A percentile compares a stretch with the other conserved stretches of the same genome.
Evolutionary conservation across 2,888 invertebrate genomes (phyloP).

Genomic region (Heliothis peltigera): DNA sequence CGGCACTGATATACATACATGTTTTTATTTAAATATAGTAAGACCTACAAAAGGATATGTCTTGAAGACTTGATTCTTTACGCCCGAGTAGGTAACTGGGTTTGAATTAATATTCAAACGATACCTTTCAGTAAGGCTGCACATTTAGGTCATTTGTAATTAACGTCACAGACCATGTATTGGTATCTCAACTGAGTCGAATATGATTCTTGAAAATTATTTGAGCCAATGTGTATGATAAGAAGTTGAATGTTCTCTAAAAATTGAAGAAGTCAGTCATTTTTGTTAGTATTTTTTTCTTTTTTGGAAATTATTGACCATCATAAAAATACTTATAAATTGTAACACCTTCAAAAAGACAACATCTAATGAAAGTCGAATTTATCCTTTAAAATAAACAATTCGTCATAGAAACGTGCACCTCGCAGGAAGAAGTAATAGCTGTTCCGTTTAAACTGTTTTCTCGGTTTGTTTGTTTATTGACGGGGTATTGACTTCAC

Average conservation of each 20-base stretch:
- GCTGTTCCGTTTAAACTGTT: constrained; percentile 27
- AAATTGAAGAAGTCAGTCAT: too few species aligned
- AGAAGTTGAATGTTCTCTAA: too few species aligned
- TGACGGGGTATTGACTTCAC: constrained; percentile 34
- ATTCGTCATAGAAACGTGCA: background rate
- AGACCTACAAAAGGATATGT: constrained; percentile 25
- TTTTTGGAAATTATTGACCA: too few species aligned
- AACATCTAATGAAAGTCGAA: background rate
- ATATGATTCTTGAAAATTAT: constrained; percentile 6
- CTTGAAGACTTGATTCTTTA: constrained; percentile 20
- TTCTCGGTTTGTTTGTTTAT: constrained; percentile 44
- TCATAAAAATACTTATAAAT: too few species aligned
- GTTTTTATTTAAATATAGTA: constrained; percentile 42
- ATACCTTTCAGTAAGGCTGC: constrained; percentile 6
- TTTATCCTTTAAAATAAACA: background rate
- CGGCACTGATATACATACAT: constrained; percentile 29
- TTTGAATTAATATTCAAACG: constrained; percentile 9
- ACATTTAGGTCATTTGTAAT: constrained; percentile 24
- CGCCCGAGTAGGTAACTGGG: constrained; percentile 9
- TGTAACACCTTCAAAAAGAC: too few species aligned
- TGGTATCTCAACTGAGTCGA: constrained; percentile 6
- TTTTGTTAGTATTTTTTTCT: too few species aligned
- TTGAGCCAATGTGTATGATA: too few species aligned
- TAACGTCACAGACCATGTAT: constrained; percentile 7
- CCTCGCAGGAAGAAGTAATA: constrained; percentile 20